These are phyloP conservation scores for Tenthredo notha DNA, from an alignment of 2,888 invertebrate genomes.

Conservation along the genomic window DNA sequence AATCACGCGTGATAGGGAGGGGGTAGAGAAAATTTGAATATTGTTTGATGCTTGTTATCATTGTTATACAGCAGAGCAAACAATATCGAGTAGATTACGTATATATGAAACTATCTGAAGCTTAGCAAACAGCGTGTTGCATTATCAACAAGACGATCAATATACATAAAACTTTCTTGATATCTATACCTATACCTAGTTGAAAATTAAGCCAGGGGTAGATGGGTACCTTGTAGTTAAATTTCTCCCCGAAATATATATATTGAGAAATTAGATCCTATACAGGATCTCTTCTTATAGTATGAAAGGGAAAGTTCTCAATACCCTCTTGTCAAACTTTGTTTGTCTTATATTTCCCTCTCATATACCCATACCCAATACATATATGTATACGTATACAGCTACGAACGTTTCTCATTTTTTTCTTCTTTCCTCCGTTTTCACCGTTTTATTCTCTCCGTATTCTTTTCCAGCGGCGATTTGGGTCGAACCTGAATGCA, in stretches of 20 bases:
- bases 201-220: neutral
- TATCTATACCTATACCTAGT: neutral
- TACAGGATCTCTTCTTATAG: neutral
- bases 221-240: neutral
- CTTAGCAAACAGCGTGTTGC: neutral
- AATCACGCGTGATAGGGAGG: neutral
- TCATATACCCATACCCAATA: neutral
- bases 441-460: neutral
- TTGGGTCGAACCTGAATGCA: slow-evolving; percentile 33
- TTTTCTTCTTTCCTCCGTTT: neutral
- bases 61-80: neutral
- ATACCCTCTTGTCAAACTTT: neutral
- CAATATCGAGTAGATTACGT: neutral
- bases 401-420: neutral
- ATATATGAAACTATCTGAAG: slow-evolving; percentile 1
- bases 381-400: neutral
- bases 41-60: slow-evolving; percentile 9
- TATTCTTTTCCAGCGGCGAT: neutral
- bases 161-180: neutral
- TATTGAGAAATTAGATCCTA: slow-evolving; percentile 10
- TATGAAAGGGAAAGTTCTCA: neutral
- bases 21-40: neutral
- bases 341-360: slow-evolving; percentile 6
- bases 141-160: slow-evolving; percentile 36
- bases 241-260: neutral